These are phyloP conservation scores for Luperina nickerlii DNA, from an alignment of 2,888 invertebrate genomes.

Conservation along the genomic window DNA sequence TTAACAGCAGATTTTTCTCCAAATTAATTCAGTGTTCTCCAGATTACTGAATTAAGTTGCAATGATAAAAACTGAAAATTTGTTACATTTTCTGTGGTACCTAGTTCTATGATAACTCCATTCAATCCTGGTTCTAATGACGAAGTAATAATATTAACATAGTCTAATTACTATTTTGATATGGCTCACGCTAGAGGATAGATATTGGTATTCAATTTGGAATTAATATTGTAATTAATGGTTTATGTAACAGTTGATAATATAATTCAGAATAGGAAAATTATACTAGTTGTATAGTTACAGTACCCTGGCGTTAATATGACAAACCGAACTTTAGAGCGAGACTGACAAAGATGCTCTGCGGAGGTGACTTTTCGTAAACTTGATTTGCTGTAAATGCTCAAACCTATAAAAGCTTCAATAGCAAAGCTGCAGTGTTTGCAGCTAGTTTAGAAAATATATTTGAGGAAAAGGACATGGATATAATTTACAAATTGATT, in stretches of 20 bases:
- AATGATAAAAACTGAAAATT: neutral
- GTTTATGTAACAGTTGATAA: conserved; percentile 1
- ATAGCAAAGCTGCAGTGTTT: neutral
- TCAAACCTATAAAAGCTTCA: neutral
- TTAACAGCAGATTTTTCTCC: neutral
- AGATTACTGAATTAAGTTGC: too few relatives aligned
- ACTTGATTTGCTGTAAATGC: neutral
- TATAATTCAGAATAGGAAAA: conserved; percentile 2
- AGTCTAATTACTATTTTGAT: conserved; percentile 32
- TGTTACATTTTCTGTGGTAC: neutral
- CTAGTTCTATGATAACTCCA: neutral
- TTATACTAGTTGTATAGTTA: neutral
- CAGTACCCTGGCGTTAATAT: neutral
- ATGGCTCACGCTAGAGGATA: neutral
- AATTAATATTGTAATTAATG: conserved; percentile 21
- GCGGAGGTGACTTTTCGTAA: neutral
- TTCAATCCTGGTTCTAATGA: conserved; percentile 1
- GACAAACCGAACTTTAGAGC: neutral
- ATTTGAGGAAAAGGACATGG: conserved; percentile 64
- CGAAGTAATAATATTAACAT: conserved; percentile 10
- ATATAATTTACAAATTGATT: conserved; percentile 78
- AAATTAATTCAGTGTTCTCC: neutral
- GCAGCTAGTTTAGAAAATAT: conserved; percentile 49
- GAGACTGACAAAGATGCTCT: neutral
- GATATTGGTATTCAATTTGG: conserved; percentile 16